A percentile compares a stretch with the other conserved stretches of the same genome.
phyloP scores from a whole-genome alignment of 2,797 vertebrate species.

The Epinephelus coioides region DNA sequence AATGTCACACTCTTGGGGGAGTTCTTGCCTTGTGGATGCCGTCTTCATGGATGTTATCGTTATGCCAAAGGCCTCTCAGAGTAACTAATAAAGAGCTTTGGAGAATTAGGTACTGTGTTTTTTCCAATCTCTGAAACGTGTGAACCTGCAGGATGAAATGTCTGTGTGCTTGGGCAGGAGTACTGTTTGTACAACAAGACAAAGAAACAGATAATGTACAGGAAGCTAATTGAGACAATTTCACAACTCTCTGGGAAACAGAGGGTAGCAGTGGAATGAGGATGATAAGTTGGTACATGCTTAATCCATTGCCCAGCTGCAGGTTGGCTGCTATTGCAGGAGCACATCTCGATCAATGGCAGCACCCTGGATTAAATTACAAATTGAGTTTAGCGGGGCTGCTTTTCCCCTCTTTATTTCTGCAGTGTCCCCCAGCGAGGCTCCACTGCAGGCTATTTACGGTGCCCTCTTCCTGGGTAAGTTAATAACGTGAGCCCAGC shows the following conservation, averaged over 20 bases:
- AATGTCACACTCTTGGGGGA: neutral
- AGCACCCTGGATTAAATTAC: slow-evolving; percentile 83
- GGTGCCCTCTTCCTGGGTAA: slow-evolving; percentile 81
- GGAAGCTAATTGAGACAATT: slow-evolving; percentile 6
- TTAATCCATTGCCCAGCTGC: slow-evolving; percentile 62
- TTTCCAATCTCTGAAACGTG: neutral
- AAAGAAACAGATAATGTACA: neutral
- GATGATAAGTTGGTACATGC: slow-evolving; percentile 36
- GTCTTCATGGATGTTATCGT: neutral
- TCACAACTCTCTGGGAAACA: slow-evolving; percentile 15
- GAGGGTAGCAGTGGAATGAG: slow-evolving; percentile 8
- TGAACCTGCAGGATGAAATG: slow-evolving; percentile 2
- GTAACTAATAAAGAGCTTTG: neutral
- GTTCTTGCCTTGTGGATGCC: neutral
- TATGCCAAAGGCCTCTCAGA: neutral
- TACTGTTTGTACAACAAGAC: neutral
- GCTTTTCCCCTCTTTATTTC: slow-evolving; percentile 77
- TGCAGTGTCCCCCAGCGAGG: slow-evolving; percentile 75
- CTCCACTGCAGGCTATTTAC: slow-evolving; percentile 81
- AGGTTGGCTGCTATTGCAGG: slow-evolving; percentile 58
- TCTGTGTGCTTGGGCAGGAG: neutral
- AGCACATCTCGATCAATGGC: slow-evolving; percentile 80
- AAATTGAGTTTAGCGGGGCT: slow-evolving; percentile 84
- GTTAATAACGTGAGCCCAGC: slow-evolving; percentile 82
- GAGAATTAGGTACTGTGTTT: neutral